Base-by-base conservation (phyloP, 2,113 vertebrate genomes). In the Strigops habroptila region DNA sequence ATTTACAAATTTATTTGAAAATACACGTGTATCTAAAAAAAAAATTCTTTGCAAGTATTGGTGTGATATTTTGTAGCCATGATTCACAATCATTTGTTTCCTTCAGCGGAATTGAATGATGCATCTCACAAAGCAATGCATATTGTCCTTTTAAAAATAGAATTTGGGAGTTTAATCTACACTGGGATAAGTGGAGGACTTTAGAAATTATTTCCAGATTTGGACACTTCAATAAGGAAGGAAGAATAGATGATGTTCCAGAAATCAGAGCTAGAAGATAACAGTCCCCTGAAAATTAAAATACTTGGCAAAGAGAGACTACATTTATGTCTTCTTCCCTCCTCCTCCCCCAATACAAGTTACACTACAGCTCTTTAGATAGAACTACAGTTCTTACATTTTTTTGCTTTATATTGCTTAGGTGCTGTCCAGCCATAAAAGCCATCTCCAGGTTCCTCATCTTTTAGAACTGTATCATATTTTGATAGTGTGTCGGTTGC, bases 391-490 rank as follows among this genome's bases (percentile, higher is more conserved):
- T 62, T 85, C 95, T 95, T 97, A 98, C 98, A 96, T 97, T 97
- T 99, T 80, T 97, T 98, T 48, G 74, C 97, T 65, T 87, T 98
- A 95, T 99, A 99, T 52, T 99, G 98, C 78, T 98, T 98, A 1
- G 99, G 99, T 0, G 99, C 99, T 3, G 99, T 99, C 99, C 99
- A 99, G 51, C 99, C 99, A 64, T 98, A 99, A 18, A 99, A 98
- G 3, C 99, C 98, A 62, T 99, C 99, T 57, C 99, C 99, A 17
- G 99, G 98, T 90, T 99, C 99, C 91, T 99, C 99, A 10, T 98
- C 99, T 87, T 98, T 98, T 75, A 99, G 88, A 60, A 98, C 88
- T 0, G 92, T 98, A 93, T 99, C 99, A 5, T 99, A 99, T 69
- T 98, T 98, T 77, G 98, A 99, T 84, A 99, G 97, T 7, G 98